Evolutionary conservation across 2,888 invertebrate genomes (phyloP).

Genomic region (Gandaritis pyraliata): DNA sequence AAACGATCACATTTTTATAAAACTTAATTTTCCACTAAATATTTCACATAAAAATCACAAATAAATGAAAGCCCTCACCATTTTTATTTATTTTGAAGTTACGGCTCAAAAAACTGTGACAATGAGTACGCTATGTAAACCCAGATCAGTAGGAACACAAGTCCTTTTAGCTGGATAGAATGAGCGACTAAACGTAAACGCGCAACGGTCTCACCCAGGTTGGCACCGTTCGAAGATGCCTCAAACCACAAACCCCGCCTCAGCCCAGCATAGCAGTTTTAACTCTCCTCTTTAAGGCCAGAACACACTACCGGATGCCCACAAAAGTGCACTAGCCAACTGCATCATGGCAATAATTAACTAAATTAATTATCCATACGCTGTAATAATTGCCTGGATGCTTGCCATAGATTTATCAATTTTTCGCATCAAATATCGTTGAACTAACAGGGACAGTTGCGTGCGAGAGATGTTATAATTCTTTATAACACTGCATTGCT

Average conservation of each 20-base stretch:
- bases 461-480: constrained; percentile 9
- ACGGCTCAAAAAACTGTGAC: constrained; percentile 58
- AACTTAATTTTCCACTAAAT: constrained; percentile 42
- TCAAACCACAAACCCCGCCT: constrained; percentile 53
- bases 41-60: constrained; percentile 26
- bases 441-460: constrained; percentile 12
- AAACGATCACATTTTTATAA: constrained; percentile 62
- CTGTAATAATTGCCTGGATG: constrained; percentile 61
- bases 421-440: constrained; percentile 36
- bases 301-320: constrained; percentile 61
- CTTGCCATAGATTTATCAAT: constrained; percentile 57
- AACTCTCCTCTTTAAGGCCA: constrained; percentile 72
- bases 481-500: neutral
- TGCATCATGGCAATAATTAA: constrained; percentile 54
- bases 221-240: constrained; percentile 59
- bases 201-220: constrained; percentile 74
- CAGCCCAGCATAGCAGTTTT: constrained; percentile 66
- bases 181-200: constrained; percentile 74
- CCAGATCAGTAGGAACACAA: constrained; percentile 73
- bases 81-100: constrained; percentile 31
- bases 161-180: constrained; percentile 76
- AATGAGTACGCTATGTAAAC: constrained; percentile 69
- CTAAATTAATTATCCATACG: constrained; percentile 61
- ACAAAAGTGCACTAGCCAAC: constrained; percentile 51
- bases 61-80: constrained; percentile 37